Conservation (phyloP, 2,797 vertebrate species). For the Acrossocheilus fasciatus region DNA sequence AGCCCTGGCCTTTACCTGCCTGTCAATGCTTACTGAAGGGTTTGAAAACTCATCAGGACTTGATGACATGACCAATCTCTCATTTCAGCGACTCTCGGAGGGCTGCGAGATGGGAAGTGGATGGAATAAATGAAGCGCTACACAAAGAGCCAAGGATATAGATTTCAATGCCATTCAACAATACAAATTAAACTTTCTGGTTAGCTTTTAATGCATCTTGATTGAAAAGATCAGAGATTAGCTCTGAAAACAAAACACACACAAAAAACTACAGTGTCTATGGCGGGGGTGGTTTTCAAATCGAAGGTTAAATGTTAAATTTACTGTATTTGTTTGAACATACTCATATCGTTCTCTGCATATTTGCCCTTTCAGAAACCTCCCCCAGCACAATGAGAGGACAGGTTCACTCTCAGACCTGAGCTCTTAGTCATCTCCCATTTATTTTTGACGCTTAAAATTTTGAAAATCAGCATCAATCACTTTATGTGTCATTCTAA, state of each 20-base stretch:
- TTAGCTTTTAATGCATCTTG: constrained; percentile 28
- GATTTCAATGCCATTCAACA: constrained; percentile 28
- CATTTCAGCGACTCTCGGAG: constrained; percentile 53
- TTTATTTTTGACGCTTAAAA: constrained; percentile 22
- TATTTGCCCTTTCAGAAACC: constrained; percentile 26
- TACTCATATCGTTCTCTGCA: constrained; percentile 5
- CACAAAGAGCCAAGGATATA: constrained; percentile 34
- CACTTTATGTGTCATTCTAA: not conserved
- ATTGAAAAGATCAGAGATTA: not conserved
- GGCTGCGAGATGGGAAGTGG: constrained; percentile 29
- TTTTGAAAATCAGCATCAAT: constrained; percentile 19
- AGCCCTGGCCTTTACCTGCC: constrained; percentile 54
- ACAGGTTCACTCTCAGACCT: not conserved
- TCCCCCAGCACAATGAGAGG: not conserved
- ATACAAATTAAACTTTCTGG: constrained; percentile 37
- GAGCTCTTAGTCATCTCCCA: constrained; percentile 37
- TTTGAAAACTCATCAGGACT: constrained; percentile 57
- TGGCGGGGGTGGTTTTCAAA: not conserved
- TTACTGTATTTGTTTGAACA: constrained; percentile 47
- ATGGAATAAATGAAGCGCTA: constrained; percentile 40
- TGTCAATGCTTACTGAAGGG: constrained; percentile 61
- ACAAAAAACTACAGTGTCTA: not conserved
- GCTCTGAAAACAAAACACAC: not conserved
- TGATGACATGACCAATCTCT: constrained; percentile 57
- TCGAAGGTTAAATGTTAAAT: constrained; percentile 6